Evolutionary conservation across 2,888 invertebrate species (phyloP).

Genomic region (Troides oblongomaculatus): DNA sequence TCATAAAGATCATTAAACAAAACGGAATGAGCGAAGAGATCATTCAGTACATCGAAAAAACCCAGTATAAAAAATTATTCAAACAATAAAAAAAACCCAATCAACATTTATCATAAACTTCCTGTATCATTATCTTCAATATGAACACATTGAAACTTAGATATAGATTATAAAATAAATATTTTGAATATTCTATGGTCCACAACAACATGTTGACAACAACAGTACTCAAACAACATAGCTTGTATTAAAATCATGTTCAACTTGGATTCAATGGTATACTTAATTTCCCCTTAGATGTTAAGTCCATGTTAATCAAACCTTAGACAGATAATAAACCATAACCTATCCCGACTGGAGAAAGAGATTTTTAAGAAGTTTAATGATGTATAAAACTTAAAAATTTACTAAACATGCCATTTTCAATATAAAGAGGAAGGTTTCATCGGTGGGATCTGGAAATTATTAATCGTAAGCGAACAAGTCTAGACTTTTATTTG

Average conservation of each 20-base stretch:
- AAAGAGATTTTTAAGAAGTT: background rate
- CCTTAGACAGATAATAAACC: background rate
- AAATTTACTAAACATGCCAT: too few species aligned
- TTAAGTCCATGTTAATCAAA: slow-evolving; percentile 25
- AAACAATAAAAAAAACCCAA: slow-evolving; percentile 4
- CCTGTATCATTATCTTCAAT: background rate
- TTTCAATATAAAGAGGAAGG: too few species aligned
- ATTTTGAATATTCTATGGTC: background rate
- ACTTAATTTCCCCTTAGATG: background rate
- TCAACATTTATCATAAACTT: background rate
- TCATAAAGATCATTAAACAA: too few species aligned
- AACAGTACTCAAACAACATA: background rate
- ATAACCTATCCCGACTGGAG: slow-evolving; percentile 20
- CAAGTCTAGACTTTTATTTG: too few species aligned
- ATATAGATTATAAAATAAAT: slow-evolving; percentile 5
- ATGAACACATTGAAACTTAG: slow-evolving; percentile 22
- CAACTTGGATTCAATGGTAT: background rate
- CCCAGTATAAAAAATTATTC: background rate
- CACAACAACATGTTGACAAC: background rate
- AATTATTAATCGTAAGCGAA: too few species aligned
- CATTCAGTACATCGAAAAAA: slow-evolving; percentile 3
- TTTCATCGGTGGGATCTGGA: too few species aligned
- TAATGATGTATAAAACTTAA: background rate
- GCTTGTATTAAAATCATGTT: background rate
- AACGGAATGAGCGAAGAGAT: background rate